Percentiles rank a stretch among this genome's conserved stretches.
Evolutionary conservation across 2,797 vertebrate species (phyloP).

Genomic region (Urophycis tenuis): DNA sequence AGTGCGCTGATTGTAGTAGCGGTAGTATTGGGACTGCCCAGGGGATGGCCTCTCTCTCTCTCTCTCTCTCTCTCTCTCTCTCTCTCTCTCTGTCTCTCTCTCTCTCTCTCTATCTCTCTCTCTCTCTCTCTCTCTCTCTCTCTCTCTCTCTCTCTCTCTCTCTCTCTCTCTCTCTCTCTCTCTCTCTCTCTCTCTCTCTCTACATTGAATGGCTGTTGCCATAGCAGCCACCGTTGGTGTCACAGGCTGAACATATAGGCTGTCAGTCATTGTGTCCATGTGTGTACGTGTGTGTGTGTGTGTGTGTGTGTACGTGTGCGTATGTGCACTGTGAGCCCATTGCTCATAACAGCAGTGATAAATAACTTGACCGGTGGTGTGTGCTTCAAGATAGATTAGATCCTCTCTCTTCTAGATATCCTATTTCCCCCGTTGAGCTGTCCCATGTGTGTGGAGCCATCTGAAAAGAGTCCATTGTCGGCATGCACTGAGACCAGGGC

Average conservation of each 20-base stretch:
- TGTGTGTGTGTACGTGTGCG: constrained; percentile 24
- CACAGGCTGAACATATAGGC: constrained; percentile 44
- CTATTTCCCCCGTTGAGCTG: not conserved
- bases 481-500: constrained; percentile 9
- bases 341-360: not conserved
- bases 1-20: constrained; percentile 41
- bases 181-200: too few species aligned
- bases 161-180: too few species aligned
- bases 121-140: too few species aligned
- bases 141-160: too few species aligned
- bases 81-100: too few species aligned
- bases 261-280: constrained; percentile 43
- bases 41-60: constrained; percentile 15
- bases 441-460: not conserved
- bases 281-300: constrained; percentile 9
- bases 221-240: constrained; percentile 53
- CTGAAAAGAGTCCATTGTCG: not conserved
- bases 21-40: constrained; percentile 40
- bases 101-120: too few species aligned
- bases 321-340: not conserved
- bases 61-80: too few species aligned
- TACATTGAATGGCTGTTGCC: constrained; percentile 47
- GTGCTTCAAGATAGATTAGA: not conserved
- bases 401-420: not conserved
- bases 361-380: not conserved